Percentiles rank a stretch among this genome's conserved stretches.
These are phyloP conservation scores for Atherinomorus stipes DNA, from an alignment of 2,113 vertebrate genomes.

Conservation along the genomic window DNA sequence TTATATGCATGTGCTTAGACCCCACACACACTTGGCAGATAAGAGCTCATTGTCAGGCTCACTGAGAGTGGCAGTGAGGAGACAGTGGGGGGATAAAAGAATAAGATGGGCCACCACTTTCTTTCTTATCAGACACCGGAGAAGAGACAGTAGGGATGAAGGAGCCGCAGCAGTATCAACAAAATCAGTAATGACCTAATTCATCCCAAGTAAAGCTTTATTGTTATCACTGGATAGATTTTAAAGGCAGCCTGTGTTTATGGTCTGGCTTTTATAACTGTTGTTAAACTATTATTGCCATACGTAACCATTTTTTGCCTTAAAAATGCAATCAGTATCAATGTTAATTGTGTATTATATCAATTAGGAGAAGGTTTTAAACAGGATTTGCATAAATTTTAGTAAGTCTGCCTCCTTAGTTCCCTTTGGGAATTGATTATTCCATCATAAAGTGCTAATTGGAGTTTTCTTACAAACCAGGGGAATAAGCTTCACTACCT, in stretches of 20 bases:
- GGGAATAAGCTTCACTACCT: background rate
- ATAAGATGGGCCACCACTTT: conserved; percentile 23
- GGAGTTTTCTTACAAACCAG: background rate
- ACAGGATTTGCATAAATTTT: no score
- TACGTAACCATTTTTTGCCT: background rate
- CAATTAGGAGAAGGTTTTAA: no score
- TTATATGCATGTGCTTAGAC: conserved; percentile 16
- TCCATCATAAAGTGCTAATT: background rate
- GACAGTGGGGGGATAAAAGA: conserved; percentile 49
- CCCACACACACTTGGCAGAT: conserved; percentile 42
- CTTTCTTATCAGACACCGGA: conserved; percentile 47
- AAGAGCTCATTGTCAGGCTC: conserved; percentile 50
- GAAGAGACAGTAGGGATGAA: conserved; percentile 15
- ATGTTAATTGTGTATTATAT: no score
- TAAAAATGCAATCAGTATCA: background rate
- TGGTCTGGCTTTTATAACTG: no score
- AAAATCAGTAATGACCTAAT: conserved; percentile 18
- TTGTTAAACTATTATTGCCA: background rate
- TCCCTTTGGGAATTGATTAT: no score
- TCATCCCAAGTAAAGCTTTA: conserved; percentile 1
- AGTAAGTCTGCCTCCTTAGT: no score
- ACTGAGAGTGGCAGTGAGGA: conserved; percentile 61
- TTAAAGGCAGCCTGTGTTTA: background rate
- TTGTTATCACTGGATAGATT: background rate
- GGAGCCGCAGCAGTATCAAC: conserved; percentile 9